Percentiles rank a stretch among this genome's conserved stretches.
phyloP scores from a whole-genome alignment of 2,888 invertebrate genomes.

The Cephus pulcher region DNA sequence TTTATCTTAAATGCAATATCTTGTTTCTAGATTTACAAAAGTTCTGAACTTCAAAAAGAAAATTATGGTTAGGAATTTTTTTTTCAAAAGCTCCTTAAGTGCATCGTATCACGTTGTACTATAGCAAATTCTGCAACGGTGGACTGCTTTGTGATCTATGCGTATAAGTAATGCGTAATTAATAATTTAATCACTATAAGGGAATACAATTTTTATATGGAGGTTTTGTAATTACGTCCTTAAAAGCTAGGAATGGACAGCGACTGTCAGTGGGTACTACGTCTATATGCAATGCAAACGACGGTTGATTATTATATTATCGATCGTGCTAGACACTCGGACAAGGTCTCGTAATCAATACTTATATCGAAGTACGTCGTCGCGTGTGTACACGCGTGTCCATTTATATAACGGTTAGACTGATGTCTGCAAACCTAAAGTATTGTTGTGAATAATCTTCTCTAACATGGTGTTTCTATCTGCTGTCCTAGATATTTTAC shows the following conservation, averaged over 20 bases:
- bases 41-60: background rate
- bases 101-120: background rate
- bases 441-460: background rate
- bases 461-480: background rate
- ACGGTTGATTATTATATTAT: constrained; percentile 33
- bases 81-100: background rate
- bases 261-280: background rate
- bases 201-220: background rate
- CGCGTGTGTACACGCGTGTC: background rate
- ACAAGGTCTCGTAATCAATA: constrained; percentile 16
- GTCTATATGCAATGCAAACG: background rate
- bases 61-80: background rate
- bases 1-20: background rate
- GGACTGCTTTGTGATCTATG: background rate
- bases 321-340: constrained; percentile 27
- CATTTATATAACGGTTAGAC: background rate
- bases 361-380: constrained; percentile 12
- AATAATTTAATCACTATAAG: background rate
- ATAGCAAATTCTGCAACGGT: background rate
- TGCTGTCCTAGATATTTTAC: background rate
- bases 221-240: background rate
- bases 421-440: background rate
- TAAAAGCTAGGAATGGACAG: background rate
- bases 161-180: background rate
- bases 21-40: background rate